Evolutionary conservation across 2,888 invertebrate species (phyloP), one percentile per base, ranked within the genome.

Genomic region (Ectemnius cavifrons): DNA sequence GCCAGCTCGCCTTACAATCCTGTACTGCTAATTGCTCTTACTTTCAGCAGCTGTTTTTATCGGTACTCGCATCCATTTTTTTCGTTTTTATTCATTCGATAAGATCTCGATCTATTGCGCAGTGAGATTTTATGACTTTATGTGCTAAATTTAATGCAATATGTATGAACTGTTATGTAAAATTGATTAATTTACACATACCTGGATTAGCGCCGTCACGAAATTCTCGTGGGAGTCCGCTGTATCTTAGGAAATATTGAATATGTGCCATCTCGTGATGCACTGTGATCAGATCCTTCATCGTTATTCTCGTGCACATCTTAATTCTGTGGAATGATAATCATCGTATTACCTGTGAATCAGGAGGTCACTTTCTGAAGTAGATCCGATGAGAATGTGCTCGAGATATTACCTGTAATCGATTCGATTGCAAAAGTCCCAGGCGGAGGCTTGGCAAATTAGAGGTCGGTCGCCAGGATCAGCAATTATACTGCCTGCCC

Each of bases 181-280:
- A 37, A 37, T 37, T 37, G 37, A 37, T 37, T 6, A 11, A 37
- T 37, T 37, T 1, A 37, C 0, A 37, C 37, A 37, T 88, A 95
- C 97, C 97, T 92, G 98, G 97, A 92, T 98, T 98, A 1, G 98
- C 98, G 0, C 98, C 98, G 88, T 96, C 96, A 62, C 97, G 93
- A 92, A 96, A 98, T 66, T 96, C 94, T 86, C 96, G 95, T 2
- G 97, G 97, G 84, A 95, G 94, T 86, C 96, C 94, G 71, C 94
- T 94, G 91, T 97, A 97, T 47, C 95, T 95, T 85, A 97, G 91
- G 92, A 97, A 97, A 89, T 98, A 98, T 86, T 97, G 95, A 66
- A 97, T 94, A 87, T 97, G 97, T 0, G 97, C 96, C 95, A 97
- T 95, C 91, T 98, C 98, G 85, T 98, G 98, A 85, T 98, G 97